Base-by-base conservation (phyloP, 2,888 invertebrate species). In the Calameuta pallipes region DNA sequence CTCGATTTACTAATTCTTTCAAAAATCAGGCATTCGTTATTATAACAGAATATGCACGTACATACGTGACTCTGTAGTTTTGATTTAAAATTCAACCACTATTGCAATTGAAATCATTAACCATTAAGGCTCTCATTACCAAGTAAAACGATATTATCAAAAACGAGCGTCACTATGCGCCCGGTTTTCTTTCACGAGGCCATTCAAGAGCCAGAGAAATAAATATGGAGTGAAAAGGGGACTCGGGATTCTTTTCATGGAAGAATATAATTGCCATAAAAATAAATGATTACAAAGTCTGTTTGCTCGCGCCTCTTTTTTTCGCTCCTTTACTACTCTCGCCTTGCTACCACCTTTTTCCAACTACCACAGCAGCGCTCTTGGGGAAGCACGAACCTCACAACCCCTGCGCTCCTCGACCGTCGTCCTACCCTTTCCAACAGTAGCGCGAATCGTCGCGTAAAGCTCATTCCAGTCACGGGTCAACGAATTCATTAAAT, bases 191-290 rank as follows among this genome's bases (percentile, higher is more conserved):
- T 41, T 41, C 41, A 41, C 15, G 41, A 15, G 13, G 77, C 74
- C 15, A 41, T 41, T 41, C 41, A 41, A 15, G 41, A 41, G 41
- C 41, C 15, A 70, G 70, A 84, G 87, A 86, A 87, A 89, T 89
- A 89, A 89, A 89, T 89, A 87, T 86, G 83, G 80, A 86, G 84
- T 88, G 87, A 89, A 89, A 89, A 15, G 41, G 86, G 87, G 84
- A 83, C 85, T 86, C 80, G 84, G 83, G 81, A 78, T 83, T 86
- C 88, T 86, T 89, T 90, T 90, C 87, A 90, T 85, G 85, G 86
- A 87, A 88, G 88, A 89, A 89, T 90, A 90, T 90, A 90, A 90
- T 90, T 90, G 90, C 90, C 89, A 89, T 89, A 88, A 90, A 90
- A 90, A 90, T 90, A 90, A 90, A 90, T 87, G 88, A 89, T 89